Evolutionary conservation across 2,113 vertebrate genomes (phyloP), one percentile per base, ranked within the genome.

Genomic region (Lagopus leucura): DNA sequence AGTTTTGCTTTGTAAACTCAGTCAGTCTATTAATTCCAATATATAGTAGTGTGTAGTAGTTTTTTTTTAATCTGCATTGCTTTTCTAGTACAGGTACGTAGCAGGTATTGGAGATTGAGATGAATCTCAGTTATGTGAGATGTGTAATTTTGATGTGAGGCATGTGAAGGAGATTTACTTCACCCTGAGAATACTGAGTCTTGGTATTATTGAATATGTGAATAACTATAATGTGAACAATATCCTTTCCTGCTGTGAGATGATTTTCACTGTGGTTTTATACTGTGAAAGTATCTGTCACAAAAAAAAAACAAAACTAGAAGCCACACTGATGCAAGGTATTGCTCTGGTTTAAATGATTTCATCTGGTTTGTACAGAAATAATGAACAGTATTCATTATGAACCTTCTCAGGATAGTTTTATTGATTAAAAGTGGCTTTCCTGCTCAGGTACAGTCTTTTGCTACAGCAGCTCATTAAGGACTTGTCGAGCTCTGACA

Each of bases 91-190:
- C 11, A 75, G 34, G 22, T 61, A 11, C 8, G 0, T 10, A 45
- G 27, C 3, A 2, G 32, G 6, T 69, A 58, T n/a, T 47, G 7
- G 30, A 45, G 55, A 19, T 6, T 32, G 9, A 74, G 0, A 1
- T 57, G 28, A 24, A 30, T 48, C 36, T 11, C 18, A n/a, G 3
- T 70, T 58, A 57, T 2, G 8, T 1, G 27, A 90, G 13, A 36
- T 40, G 19, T 0, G 16, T 18, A 47, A 75, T 78, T 78, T 78
- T 65, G 32, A 65, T 52, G 64, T 38, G 8, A 47, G 19, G 67
- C 0, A 1, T 8, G 5, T 71, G 38, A 57, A 73, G 73, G 22
- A 40, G 64, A 52, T 73, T 38, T 30, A 18, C 38, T 40, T 40
- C 36, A 40, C 61, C 4, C 61, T 28, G 25, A 27, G 36, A 64